Base-by-base conservation (phyloP, 30 jellyfish, hydroid and myxozoan genomes). In the Rhopilema esculentum region DNA sequence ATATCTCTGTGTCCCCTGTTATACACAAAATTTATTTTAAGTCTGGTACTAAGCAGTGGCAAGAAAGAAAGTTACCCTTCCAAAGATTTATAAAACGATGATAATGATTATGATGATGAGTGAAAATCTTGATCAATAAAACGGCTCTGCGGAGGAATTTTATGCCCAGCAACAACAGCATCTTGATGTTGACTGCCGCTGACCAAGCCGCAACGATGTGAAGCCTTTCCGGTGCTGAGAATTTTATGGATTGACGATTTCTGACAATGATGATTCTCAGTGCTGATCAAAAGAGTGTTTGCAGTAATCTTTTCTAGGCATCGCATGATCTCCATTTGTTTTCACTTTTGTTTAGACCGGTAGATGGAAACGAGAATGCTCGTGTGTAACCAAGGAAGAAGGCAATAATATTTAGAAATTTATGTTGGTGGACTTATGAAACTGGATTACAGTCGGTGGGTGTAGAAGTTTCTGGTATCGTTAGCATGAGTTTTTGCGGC, bases 171-270 rank as follows among this genome's bases (percentile, higher is more conserved):
- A 40, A 50, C 84, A 82, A 21, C 67, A 49, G 16, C 51, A 68
- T 19, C n/a, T n/a, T n/a, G n/a, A n/a, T n/a, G n/a, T 48, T 1
- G 53, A 49, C 17, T 19, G 73, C 91, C 91, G 91, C 91, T 83
- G 91, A 83, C 91, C 91, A 83, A 24, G 57, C 82, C 90, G 49
- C 90, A 33, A 31, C 80, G 82, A 48, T 61, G 21, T 28, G 88
- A 78, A 78, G 65, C 88, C 68, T 78, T 78, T 78, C 88, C 88
- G 88, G 88, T 78, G 88, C 64, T 30, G 79, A 53, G 49, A 31
- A 66, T 29, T 78, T 32, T 53, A 31, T 70, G 80, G 84, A 66
- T 66, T 16, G 84, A 28, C 84, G 84, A 73, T 73, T 66, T 32
- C 48, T 28, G 51, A 73, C 84, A 73, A 73, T 73, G 40, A 30